Conservation (phyloP, 2,113 vertebrate genomes). For the Buteo buteo region DNA sequence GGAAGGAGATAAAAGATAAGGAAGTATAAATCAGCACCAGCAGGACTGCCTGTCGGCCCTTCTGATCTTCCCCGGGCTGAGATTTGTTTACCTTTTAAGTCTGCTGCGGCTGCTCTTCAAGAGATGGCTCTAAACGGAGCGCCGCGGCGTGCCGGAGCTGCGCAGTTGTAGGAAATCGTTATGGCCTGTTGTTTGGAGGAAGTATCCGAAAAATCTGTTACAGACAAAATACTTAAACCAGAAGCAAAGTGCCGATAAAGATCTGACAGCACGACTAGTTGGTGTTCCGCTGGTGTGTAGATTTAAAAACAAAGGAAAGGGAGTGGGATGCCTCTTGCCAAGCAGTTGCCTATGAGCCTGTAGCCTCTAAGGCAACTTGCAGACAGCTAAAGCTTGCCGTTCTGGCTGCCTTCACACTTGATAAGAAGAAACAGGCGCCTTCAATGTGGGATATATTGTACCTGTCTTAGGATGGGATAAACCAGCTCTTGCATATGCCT, state of each 20-base stretch:
- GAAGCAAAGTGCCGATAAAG: neutral
- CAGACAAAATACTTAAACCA: neutral
- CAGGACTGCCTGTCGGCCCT: neutral
- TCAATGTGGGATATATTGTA: neutral
- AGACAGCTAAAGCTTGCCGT: neutral
- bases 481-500: neutral
- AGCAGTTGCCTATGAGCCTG: neutral
- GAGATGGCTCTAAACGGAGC: neutral
- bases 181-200: neutral
- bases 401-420: neutral
- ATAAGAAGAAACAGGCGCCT: neutral
- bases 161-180: neutral
- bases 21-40: conserved; percentile 5
- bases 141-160: neutral
- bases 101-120: neutral
- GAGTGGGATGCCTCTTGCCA: neutral
- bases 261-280: neutral
- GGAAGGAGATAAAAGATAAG: conserved; percentile 53
- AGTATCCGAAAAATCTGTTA: neutral
- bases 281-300: neutral
- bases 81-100: conserved; percentile 50
- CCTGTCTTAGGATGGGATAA: neutral
- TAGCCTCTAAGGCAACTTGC: neutral
- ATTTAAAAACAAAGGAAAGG: neutral
- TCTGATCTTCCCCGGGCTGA: conserved; percentile 17